Evolutionary conservation across 2,888 invertebrate genomes (phyloP).

Genomic region (Zaprionus obscuricornis): DNA sequence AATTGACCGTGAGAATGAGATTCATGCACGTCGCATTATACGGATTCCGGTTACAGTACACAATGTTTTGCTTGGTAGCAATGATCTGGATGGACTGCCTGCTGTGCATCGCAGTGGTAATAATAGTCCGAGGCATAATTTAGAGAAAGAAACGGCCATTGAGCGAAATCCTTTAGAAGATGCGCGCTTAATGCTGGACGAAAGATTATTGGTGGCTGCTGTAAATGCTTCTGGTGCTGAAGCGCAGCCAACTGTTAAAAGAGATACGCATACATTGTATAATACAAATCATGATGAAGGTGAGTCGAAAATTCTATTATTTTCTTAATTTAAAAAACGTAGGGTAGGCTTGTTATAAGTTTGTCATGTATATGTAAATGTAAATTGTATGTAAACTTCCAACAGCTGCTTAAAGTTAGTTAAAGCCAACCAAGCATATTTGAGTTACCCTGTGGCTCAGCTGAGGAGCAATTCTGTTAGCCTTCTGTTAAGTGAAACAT

Average conservation of each 20-base stretch:
- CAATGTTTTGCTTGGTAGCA: slow-evolving; percentile 86
- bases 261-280: slow-evolving; percentile 40
- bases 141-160: slow-evolving; percentile 45
- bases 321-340: neutral
- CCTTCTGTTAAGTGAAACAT: slow-evolving; percentile 27
- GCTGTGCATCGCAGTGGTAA: slow-evolving; percentile 85
- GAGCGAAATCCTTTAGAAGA: slow-evolving; percentile 76
- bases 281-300: slow-evolving; percentile 47
- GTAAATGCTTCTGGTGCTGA: slow-evolving; percentile 74
- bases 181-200: slow-evolving; percentile 70
- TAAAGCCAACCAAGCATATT: slow-evolving; percentile 31
- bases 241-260: slow-evolving; percentile 21
- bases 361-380: slow-evolving; percentile 28
- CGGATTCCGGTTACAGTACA: slow-evolving; percentile 93
- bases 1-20: slow-evolving; percentile 95
- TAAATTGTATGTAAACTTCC: neutral
- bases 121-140: slow-evolving; percentile 83
- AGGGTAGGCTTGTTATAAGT: slow-evolving; percentile 4
- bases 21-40: slow-evolving; percentile 90
- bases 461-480: slow-evolving; percentile 28
- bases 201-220: slow-evolving; percentile 80
- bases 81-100: slow-evolving; percentile 78
- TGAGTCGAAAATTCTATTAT: slow-evolving; percentile 32
- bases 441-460: slow-evolving; percentile 32
- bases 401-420: slow-evolving; percentile 37